phyloP scores from a whole-genome alignment of 2,797 vertebrate species.

The Xyrichtys novacula region DNA sequence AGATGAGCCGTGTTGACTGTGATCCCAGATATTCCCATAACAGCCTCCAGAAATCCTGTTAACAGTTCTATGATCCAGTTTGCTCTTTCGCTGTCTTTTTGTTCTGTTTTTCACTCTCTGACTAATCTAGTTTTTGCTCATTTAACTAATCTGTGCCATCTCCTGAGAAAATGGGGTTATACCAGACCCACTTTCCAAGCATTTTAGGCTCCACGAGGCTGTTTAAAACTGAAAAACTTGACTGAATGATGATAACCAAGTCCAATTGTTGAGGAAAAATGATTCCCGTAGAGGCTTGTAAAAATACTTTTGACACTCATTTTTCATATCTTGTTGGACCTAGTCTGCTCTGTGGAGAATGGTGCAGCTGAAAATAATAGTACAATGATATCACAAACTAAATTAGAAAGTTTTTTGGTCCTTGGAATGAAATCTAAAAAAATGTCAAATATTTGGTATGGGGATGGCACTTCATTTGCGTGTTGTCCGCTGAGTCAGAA shows the following conservation, averaged over 20 bases:
- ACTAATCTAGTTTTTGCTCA: not conserved
- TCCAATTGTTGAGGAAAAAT: too few species aligned
- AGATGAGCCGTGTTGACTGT: slow-evolving; percentile 35
- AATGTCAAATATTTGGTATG: not conserved
- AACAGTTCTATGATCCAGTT: not conserved
- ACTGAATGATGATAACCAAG: too few species aligned
- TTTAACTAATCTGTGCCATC: not conserved
- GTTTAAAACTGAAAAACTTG: too few species aligned
- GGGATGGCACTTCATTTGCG: slow-evolving; percentile 34
- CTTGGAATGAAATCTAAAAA: slow-evolving; percentile 4
- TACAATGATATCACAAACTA: not conserved
- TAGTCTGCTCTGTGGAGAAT: not conserved
- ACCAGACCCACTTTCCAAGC: too few species aligned
- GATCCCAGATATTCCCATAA: slow-evolving; percentile 32
- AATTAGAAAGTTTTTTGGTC: not conserved
- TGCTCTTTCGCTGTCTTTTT: not conserved
- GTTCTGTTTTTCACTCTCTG: slow-evolving; percentile 1
- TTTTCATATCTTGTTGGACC: not conserved
- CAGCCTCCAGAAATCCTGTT: slow-evolving; percentile 11
- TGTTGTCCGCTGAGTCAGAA: slow-evolving; percentile 33
- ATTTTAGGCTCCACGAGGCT: too few species aligned
- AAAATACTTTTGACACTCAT: too few species aligned
- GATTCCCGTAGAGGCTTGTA: too few species aligned
- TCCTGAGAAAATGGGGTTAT: too few species aligned
- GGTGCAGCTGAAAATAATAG: not conserved